Base-by-base conservation (phyloP, 1,140 invertebrate genomes). In the Drosophila rhopaloa region DNA sequence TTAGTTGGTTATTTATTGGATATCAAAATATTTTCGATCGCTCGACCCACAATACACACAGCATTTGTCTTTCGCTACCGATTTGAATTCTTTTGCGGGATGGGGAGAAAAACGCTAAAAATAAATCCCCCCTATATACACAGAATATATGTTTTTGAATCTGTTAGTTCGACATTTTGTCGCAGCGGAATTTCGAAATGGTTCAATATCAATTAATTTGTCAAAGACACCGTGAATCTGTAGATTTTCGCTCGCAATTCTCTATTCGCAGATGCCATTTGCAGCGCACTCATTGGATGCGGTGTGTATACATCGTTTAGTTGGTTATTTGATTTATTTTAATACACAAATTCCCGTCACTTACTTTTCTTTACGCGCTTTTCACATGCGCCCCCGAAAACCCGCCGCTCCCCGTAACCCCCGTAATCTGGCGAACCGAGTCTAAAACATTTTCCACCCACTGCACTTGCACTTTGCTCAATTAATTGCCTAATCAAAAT, bases 401-500 rank as follows among this genome's bases (percentile, higher is more conserved):
- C 29, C 48, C 48, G 29, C 48, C 48, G 29, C 48, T 32, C 48
- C 47, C 48, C 43, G 14, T 2, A 37, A 38, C 43, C 67, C 48
- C 60, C 40, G 47, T 53, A 54, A 38, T 27, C 41, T 51, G 35
- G 55, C 51, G 43, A 46, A 79, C 53, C 59, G 62, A 73, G 76
- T 73, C 58, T 88, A 89, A 76, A 77, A 88, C 83, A 88, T 88
- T 88, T 86, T 70, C 61, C 83, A 89, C 84, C 72, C 84, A 83
- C 84, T 83, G 84, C 83, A 88, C 84, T 84, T 90, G 84, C 84
- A 85, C 83, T 85, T 85, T 81, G 75, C 76, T 78, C 76, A 88
- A 89, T 88, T 89, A 88, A 89, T 89, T 84, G 85, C 76, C 77
- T 88, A 89, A 84, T 88, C 71, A 89, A 88, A 89, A 80, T 76